A percentile compares a stretch with the other conserved stretches of the same genome.
Conservation (phyloP, 2,888 invertebrate genomes). For the Holacanthella duospinosa region DNA sequence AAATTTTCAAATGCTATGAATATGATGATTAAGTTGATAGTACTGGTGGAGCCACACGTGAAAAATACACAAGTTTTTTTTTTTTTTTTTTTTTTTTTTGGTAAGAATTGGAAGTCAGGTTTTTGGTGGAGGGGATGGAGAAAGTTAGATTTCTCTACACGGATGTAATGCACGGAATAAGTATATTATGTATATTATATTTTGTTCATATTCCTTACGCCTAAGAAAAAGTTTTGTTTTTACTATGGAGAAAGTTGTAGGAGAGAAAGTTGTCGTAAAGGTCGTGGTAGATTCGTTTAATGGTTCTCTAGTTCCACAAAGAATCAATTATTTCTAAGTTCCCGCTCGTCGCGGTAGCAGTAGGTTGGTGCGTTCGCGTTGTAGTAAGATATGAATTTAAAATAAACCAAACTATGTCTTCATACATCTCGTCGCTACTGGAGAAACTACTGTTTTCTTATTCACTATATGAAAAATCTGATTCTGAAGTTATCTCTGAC, state of each 20-base stretch:
- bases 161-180: not conserved
- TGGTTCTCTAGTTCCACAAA: not conserved
- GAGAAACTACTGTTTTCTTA: too few species aligned
- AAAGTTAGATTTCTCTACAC: not conserved
- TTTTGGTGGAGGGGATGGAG: not conserved
- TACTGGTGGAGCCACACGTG: not conserved
- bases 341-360: not conserved
- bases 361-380: too few species aligned
- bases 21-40: not conserved
- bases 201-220: too few species aligned
- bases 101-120: not conserved
- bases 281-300: not conserved
- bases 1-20: not conserved
- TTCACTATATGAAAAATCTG: too few species aligned
- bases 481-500: too few species aligned
- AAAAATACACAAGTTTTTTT: not conserved
- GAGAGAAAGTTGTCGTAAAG: not conserved
- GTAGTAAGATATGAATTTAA: too few species aligned
- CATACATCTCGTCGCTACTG: too few species aligned
- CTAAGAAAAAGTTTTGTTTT: too few species aligned
- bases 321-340: not conserved
- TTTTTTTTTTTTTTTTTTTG: too few species aligned
- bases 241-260: too few species aligned
- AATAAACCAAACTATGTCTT: too few species aligned
- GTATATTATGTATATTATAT: not conserved